These are phyloP conservation scores for Rhogogaster chlorosoma DNA, from an alignment of 2,888 invertebrate species.

Conservation along the genomic window DNA sequence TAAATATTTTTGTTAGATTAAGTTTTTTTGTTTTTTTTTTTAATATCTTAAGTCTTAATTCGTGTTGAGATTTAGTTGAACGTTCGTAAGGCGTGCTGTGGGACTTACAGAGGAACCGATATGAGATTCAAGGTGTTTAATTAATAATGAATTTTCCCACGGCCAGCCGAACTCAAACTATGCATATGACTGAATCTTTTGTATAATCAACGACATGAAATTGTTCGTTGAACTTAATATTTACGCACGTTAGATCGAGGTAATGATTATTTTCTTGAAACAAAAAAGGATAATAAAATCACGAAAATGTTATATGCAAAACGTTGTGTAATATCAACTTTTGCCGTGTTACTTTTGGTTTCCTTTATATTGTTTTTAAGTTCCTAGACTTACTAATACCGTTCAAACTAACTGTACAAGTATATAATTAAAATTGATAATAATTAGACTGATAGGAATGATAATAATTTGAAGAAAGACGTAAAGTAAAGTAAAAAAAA, in stretches of 20 bases:
- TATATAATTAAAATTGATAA: conserved; percentile 47
- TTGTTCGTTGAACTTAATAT: conserved; percentile 14
- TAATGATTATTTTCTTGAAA: neutral
- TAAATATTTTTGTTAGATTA: conserved; percentile 64
- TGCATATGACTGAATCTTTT: conserved; percentile 69
- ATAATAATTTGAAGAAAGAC: conserved; percentile 19
- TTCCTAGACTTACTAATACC: conserved; percentile 55
- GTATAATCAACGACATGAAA: conserved; percentile 50
- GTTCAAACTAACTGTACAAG: conserved; percentile 46
- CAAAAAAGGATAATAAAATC: neutral
- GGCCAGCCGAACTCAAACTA: neutral
- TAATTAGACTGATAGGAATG: conserved; percentile 49
- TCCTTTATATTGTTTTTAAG: conserved; percentile 58
- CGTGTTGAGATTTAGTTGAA: conserved; percentile 26
- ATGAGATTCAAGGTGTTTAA: neutral
- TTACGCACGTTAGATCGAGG: conserved; percentile 12
- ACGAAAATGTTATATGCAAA: conserved; percentile 47
- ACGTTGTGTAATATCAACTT: conserved; percentile 57
- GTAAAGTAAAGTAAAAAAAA: too few relatives aligned
- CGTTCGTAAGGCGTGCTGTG: conserved; percentile 35
- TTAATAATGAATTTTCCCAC: neutral
- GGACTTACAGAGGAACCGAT: neutral
- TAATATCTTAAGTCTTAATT: conserved; percentile 9
- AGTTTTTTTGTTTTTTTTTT: conserved; percentile 54
- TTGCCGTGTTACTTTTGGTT: conserved; percentile 43